These are phyloP conservation scores for Mythimna loreyi DNA, from an alignment of 2,888 invertebrate genomes.

Conservation along the genomic window DNA sequence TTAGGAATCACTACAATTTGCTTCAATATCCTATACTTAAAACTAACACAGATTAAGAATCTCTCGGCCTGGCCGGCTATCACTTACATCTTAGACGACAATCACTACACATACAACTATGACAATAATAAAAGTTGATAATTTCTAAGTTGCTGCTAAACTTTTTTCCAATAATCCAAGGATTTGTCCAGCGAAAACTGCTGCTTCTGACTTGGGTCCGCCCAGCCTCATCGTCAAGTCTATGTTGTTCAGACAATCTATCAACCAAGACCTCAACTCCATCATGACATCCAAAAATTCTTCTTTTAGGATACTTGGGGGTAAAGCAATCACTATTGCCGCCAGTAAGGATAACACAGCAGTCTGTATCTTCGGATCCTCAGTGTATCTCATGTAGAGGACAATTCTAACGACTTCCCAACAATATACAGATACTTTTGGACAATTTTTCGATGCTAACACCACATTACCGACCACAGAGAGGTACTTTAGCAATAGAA, in stretches of 20 bases:
- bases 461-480: conserved; percentile 93
- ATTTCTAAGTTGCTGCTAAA: conserved; percentile 67
- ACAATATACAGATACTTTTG: conserved; percentile 92
- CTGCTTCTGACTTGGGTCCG: conserved; percentile 92
- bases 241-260: conserved; percentile 88
- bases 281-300: conserved; percentile 92
- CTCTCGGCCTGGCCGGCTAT: conserved; percentile 26
- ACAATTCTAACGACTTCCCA: conserved; percentile 93
- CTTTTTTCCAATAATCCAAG: conserved; percentile 89
- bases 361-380: conserved; percentile 92
- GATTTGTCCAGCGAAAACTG: conserved; percentile 92
- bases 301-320: conserved; percentile 88
- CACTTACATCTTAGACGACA: conserved; percentile 18
- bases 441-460: conserved; percentile 93
- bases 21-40: conserved; percentile 44
- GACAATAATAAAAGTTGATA: background rate
- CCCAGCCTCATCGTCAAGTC: conserved; percentile 87
- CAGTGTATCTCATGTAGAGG: conserved; percentile 92
- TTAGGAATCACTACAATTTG: conserved; percentile 50
- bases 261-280: conserved; percentile 93
- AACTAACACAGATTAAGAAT: conserved; percentile 38
- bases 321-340: conserved; percentile 92
- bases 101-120: conserved; percentile 21
- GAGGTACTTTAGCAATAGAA: conserved; percentile 93
- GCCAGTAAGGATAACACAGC: conserved; percentile 93